phyloP scores from a whole-genome alignment of 2,113 vertebrate genomes.

The Oenanthe oenanthe region DNA sequence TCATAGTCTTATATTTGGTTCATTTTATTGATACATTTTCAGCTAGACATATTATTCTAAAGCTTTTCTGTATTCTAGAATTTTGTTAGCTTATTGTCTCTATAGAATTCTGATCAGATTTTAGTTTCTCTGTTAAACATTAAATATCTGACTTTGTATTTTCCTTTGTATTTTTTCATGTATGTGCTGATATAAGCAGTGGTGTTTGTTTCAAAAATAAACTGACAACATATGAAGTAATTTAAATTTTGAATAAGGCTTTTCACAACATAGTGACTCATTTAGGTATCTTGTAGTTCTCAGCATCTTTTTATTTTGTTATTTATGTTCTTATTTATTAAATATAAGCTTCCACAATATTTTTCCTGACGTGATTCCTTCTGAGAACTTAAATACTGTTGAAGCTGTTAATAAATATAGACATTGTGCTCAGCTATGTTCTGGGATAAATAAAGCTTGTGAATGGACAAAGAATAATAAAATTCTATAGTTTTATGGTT shows the following conservation, averaged over 20 bases:
- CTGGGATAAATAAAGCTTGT: neutral
- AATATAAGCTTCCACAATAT: neutral
- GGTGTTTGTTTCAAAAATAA: neutral
- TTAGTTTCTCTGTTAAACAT: neutral
- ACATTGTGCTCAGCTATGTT: neutral
- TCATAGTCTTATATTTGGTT: neutral
- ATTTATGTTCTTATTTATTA: neutral
- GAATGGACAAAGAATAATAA: neutral
- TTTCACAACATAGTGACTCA: neutral
- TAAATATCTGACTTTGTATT: neutral
- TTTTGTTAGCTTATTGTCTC: neutral
- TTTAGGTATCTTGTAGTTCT: neutral
- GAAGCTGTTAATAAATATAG: neutral
- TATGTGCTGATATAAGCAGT: neutral
- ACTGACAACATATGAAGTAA: neutral
- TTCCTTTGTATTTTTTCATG: neutral
- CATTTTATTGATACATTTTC: neutral
- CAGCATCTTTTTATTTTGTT: neutral
- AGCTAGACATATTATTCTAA: neutral
- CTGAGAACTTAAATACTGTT: neutral
- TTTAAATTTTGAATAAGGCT: neutral
- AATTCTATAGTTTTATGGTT: neutral
- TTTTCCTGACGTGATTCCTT: neutral
- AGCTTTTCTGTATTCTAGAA: neutral
- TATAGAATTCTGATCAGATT: neutral